phyloP scores from a whole-genome alignment of 1,140 invertebrate genomes.

The Arctopsyche grandis region DNA sequence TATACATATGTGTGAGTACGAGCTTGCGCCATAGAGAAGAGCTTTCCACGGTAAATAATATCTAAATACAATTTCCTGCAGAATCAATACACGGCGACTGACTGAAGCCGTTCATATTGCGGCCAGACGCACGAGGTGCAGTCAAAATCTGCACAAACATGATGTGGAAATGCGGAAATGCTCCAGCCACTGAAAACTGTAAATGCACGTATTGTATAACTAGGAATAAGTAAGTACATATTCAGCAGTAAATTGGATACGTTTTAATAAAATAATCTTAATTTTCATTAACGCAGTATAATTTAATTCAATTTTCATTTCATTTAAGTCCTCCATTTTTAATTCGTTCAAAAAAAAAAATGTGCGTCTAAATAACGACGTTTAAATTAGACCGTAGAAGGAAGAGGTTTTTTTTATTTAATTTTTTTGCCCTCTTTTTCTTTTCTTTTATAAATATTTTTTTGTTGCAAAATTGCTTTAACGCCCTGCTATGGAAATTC shows the following conservation, averaged over 20 bases:
- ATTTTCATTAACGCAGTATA: background rate
- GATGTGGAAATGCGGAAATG: background rate
- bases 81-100: constrained; percentile 54
- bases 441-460: background rate
- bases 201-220: too few species aligned
- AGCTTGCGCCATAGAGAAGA: constrained; percentile 14
- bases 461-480: constrained; percentile 6
- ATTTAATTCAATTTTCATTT: constrained; percentile 7
- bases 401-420: background rate
- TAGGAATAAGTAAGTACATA: too few species aligned
- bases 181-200: constrained; percentile 1
- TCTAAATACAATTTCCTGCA: constrained; percentile 54
- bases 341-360: background rate
- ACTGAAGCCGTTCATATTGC: constrained; percentile 47
- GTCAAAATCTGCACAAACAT: background rate
- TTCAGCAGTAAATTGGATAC: too few species aligned
- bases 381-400: background rate
- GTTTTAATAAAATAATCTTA: background rate
- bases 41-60: constrained; percentile 52
- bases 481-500: constrained; percentile 9
- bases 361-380: constrained; percentile 1
- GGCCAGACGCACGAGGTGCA: constrained; percentile 39
- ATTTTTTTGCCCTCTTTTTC: background rate
- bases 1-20: background rate
- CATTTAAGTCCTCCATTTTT: background rate